Evolutionary conservation across 2,797 vertebrate species (phyloP), one percentile per base, ranked within the genome.

Genomic region (Falco peregrinus): DNA sequence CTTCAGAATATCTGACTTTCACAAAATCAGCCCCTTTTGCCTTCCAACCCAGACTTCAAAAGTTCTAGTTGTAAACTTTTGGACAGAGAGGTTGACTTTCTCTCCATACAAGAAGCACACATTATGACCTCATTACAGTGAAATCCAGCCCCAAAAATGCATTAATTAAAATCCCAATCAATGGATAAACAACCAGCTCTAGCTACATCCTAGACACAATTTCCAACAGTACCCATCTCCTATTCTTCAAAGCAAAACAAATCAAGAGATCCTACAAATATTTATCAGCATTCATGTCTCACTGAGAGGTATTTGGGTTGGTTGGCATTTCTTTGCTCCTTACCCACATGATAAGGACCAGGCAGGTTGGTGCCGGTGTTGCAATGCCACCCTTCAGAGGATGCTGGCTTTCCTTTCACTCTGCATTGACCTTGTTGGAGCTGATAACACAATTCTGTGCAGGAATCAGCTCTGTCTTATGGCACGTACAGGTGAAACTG

Each of bases 361-460:
- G 60, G 18, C 22, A 56, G 29, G 53, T 75, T 77, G 0, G 0
- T 53, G 45, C 11, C 3, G 5, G 6, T 54, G 47, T 70, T 67
- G 33, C 24, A 70, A 19, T 59, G 22, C 5, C 43, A 80, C 8
- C 31, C 28, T 76, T 92, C 81, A 64, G 51, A 89, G 48, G 70
- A 87, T 43, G 14, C 3, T 82, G 87, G 11, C 50, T 89, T 89
- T 76, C 41, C 50, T 93, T 79, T 85, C 11, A 28, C 50, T 65
- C 19, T 81, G 31, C 31, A 35, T 70, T 73, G 64, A 65, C 7
- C 9, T 47, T 51, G 4, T 22, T 73, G 56, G 33, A 68, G 6
- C 25, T 19, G 48, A n/a, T 16, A 56, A 26, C n/a, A 60, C 5
- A 77, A 13, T 51, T 50, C 33, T 73, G 25, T 47, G 4, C 35